Evolutionary conservation across 2,113 vertebrate genomes (phyloP).

Genomic region (Galeopterus variegatus): DNA sequence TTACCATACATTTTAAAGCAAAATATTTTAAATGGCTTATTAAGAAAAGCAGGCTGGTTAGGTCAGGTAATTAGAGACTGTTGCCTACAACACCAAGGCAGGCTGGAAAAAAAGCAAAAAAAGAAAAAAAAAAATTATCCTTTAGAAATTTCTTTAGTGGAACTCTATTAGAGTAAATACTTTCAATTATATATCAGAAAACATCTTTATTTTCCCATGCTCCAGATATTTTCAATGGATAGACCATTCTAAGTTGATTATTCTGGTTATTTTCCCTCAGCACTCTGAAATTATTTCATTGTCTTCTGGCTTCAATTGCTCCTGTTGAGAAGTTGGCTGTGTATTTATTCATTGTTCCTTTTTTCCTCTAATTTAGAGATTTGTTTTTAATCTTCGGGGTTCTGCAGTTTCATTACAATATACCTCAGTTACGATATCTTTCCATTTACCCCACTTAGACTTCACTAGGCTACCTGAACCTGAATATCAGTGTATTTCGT

Average conservation of each 20-base stretch:
- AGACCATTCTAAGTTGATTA: background rate
- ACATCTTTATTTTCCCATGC: constrained; percentile 36
- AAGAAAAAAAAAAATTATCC: background rate
- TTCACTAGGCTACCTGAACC: constrained; percentile 22
- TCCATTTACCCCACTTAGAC: constrained; percentile 18
- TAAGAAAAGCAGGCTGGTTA: background rate
- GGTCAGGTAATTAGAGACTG: too few relatives aligned
- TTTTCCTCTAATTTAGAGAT: background rate
- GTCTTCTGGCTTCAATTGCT: background rate
- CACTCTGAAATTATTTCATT: background rate
- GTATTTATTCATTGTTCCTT: background rate
- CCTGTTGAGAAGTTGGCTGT: background rate
- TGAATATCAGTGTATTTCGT: background rate
- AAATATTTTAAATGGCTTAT: background rate
- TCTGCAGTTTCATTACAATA: background rate
- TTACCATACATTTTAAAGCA: background rate
- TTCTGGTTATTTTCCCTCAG: constrained; percentile 34
- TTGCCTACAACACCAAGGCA: too few relatives aligned
- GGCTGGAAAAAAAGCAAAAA: background rate
- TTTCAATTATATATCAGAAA: constrained; percentile 17
- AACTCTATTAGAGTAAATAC: background rate
- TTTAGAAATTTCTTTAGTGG: constrained; percentile 17
- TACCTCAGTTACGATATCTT: background rate
- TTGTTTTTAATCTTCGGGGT: background rate
- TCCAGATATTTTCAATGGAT: background rate